phyloP scores from a whole-genome alignment of 2,113 vertebrate species.

The Hypanus sabinus region DNA sequence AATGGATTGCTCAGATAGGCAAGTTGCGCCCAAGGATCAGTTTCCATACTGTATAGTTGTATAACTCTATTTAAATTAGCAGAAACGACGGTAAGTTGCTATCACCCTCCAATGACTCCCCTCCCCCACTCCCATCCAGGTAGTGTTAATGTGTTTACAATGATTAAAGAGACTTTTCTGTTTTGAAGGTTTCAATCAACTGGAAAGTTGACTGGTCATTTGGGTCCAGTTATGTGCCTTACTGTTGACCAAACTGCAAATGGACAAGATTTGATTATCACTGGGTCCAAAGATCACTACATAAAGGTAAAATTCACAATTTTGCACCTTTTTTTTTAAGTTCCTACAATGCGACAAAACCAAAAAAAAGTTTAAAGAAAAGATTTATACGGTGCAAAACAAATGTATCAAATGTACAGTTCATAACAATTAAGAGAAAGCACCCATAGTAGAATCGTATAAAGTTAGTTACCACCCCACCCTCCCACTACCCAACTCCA shows the following conservation, averaged over 20 bases:
- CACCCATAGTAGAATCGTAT: no score
- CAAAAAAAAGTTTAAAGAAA: no score
- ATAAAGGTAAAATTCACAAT: slow-evolving; percentile 67
- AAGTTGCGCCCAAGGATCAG: no score
- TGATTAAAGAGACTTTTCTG: neutral
- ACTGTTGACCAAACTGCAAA: slow-evolving; percentile 73
- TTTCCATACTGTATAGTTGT: neutral
- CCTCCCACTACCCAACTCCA: no score
- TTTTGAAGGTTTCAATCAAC: slow-evolving; percentile 82
- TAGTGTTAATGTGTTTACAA: neutral
- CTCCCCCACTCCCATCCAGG: neutral
- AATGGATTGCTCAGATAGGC: no score
- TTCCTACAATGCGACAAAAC: no score
- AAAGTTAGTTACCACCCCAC: no score
- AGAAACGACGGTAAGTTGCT: neutral
- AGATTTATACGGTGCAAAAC: no score
- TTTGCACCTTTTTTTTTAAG: neutral
- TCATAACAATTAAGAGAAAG: no score
- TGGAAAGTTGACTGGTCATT: slow-evolving; percentile 87
- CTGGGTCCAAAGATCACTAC: slow-evolving; percentile 93
- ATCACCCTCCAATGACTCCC: no score
- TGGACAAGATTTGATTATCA: slow-evolving; percentile 88
- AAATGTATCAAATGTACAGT: no score
- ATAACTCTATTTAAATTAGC: neutral
- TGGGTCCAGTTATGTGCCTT: slow-evolving; percentile 87